Conservation (phyloP, 2,113 vertebrate genomes). For the Acrocephalus kingi region DNA sequence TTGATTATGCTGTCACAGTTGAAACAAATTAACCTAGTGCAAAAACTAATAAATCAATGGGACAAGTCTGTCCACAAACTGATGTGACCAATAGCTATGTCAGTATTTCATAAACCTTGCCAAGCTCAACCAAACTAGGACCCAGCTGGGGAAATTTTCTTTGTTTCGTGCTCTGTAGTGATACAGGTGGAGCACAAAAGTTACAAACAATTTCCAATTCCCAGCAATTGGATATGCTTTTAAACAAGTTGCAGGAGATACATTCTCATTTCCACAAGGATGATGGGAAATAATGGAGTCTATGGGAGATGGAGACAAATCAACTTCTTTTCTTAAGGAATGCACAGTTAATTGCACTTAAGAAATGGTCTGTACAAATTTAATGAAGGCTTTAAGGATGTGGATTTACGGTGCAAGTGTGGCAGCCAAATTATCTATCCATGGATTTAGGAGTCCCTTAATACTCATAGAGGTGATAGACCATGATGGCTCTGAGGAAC, state of each 20-base stretch:
- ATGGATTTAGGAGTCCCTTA: constrained; percentile 63
- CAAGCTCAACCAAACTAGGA: background rate
- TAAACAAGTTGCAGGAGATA: background rate
- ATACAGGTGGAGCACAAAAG: background rate
- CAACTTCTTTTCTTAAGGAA: constrained; percentile 13
- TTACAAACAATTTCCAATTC: background rate
- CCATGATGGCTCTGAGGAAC: constrained; percentile 54
- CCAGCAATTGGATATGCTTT: background rate
- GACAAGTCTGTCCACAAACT: background rate
- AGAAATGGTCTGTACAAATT: constrained; percentile 45
- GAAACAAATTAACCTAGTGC: background rate
- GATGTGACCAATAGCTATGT: background rate
- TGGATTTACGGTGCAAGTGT: constrained; percentile 46
- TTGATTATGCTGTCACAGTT: background rate
- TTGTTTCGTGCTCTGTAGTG: background rate
- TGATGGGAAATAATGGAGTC: background rate
- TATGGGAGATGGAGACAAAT: background rate
- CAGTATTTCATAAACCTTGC: background rate
- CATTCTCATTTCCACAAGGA: background rate
- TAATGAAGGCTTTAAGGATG: constrained; percentile 56
- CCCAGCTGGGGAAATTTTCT: background rate
- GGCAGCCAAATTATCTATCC: constrained; percentile 62
- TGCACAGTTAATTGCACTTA: constrained; percentile 8
- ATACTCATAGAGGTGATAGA: constrained; percentile 58
- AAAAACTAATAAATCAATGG: background rate